Evolutionary conservation across 2,888 invertebrate species (phyloP), one percentile per base, ranked within the genome.

Genomic region (Drosophila austrosaltans): DNA sequence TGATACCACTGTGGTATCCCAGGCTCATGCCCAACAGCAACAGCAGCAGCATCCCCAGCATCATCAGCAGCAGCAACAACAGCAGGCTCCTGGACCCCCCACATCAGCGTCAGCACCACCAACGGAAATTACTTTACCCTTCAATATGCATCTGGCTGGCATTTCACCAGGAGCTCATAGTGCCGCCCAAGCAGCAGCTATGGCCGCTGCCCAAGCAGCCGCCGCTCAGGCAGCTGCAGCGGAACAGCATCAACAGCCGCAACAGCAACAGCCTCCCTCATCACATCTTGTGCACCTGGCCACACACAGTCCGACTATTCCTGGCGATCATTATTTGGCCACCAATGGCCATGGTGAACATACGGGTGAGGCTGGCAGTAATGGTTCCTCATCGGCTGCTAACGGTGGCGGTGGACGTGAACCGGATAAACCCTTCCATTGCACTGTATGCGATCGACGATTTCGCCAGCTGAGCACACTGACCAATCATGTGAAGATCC

Each of bases 401-500:
- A 72, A 81, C 39, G 66, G 64, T 7, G 72, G 79, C 25, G 61
- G 69, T n/a, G 77, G 71, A 42, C 84, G 89, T 58, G 89, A 85
- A 39, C 90, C 82, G 60, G 92, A 93, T 68, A 93, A 93, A 73
- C 93, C 93, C 70, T 93, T 93, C 82, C 92, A 92, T 79, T 93
- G 93, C 79, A 92, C 91, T 63, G 91, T 93, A 62, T 93, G 92
- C 79, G 92, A 93, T 82, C 87, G 93, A 75, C 90, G 92, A 77
- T 93, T 93, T 77, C 92, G 92, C 60, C 92, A 93, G 81, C 72
- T 93, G 73, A 92, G 92, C 82, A 93, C 92, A 69, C 89, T 93
- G 60, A 92, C 93, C 60, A 93, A 93, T 77, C 93, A 92, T 73
- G 92, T 92, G 36, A 92, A 92, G 89, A 92, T 92, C 66, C 92